Base-by-base conservation (phyloP, 2,113 vertebrate genomes). In the Daubentonia madagascariensis region DNA sequence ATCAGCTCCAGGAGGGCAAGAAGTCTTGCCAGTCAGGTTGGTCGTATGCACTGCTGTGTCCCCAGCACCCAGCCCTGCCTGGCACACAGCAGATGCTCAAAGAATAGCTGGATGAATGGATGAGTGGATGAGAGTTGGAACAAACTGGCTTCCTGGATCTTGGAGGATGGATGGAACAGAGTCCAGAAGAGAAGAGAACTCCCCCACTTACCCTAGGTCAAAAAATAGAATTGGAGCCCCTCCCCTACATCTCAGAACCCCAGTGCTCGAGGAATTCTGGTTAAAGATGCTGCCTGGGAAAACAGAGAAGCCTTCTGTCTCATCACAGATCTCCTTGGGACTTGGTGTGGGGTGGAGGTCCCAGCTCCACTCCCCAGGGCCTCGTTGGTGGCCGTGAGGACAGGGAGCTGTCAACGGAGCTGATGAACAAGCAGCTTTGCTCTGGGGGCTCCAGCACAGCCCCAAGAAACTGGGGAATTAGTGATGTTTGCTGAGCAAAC, bases 401-500 rank as follows among this genome's bases (percentile, higher is more conserved):
- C 0, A 0, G 6, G 32, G 91, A n/a, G 52, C 84, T 91, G 75
- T 85, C 54, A 28, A 8, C 1, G 28, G 11, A 22, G 43, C 57
- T 11, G 37, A 37, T 12, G 73, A 65, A 78, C 76, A 54, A n/a
- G 1, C 0, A 89, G 84, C 90, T 98, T 97, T 95, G 96, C 98
- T 98, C 85, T 89, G 72, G 95, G 97, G 96, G 65, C 61, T 67
- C 57, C 85, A 85, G 98, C 89, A 67, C 97, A 92, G 0, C 88
- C 4, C 4, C 13, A 87, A 93, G 70, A 97, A 97, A 94, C 84
- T 25, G 79, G 95, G 96, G 98, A 98, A 98, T 99, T 98, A 98
- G 97, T 25, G 4, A 16, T 99, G 98, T 99, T 99, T 99, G 98
- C 98, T 98, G 94, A 99, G 98, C 98, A 99, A 99, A 99, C 76